Percentiles rank a stretch among this genome's conserved stretches.
Conservation (phyloP, 1,140 invertebrate genomes). For the Pseudomyrmex sp. region DNA sequence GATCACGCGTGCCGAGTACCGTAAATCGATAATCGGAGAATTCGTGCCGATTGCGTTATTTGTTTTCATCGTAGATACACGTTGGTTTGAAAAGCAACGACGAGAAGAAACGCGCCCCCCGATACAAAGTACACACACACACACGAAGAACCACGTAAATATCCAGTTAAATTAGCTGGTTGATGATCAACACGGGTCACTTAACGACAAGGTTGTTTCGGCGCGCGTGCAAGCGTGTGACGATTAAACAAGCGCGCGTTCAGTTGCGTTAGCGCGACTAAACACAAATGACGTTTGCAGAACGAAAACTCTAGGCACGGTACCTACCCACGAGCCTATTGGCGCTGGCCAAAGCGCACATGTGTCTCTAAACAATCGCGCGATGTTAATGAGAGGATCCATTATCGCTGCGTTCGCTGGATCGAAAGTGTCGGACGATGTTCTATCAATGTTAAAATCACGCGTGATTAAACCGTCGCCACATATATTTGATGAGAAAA, state of each 20-base stretch:
- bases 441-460: not conserved
- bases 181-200: slow-evolving; percentile 59
- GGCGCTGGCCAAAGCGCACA: slow-evolving; percentile 3
- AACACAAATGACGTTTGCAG: slow-evolving; percentile 47
- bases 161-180: slow-evolving; percentile 53
- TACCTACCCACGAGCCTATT: not conserved
- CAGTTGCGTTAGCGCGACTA: slow-evolving; percentile 44
- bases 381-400: slow-evolving; percentile 41
- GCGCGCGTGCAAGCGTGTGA: slow-evolving; percentile 42
- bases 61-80: slow-evolving; percentile 14
- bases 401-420: slow-evolving; percentile 15
- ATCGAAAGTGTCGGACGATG: not conserved
- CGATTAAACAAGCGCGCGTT: slow-evolving; percentile 41
- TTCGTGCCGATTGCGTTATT: not conserved
- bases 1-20: slow-evolving; percentile 13
- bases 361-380: slow-evolving; percentile 44
- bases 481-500: not conserved
- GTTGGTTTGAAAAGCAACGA: not conserved
- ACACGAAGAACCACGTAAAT: slow-evolving; percentile 32
- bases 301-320: slow-evolving; percentile 4
- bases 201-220: slow-evolving; percentile 56
- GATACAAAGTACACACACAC: not conserved
- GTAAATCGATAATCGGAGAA: not conserved
- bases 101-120: slow-evolving; percentile 1
- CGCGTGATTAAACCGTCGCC: not conserved